Base-by-base conservation (phyloP, 2,888 invertebrate species). In the Orthosia cruda region DNA sequence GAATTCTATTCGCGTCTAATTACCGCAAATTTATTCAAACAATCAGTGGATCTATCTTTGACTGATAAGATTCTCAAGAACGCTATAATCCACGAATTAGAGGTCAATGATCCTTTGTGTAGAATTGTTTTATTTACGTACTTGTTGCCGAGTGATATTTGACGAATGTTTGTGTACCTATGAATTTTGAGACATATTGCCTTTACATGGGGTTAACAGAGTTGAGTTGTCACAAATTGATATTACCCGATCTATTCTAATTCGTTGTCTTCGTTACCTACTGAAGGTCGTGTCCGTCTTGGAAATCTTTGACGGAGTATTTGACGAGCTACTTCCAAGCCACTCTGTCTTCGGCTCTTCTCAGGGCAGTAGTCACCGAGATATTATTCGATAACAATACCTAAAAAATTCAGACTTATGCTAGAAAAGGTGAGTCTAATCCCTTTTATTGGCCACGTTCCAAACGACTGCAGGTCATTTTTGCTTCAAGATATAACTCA, bases 21-120 rank as follows among this genome's bases (percentile, higher is more conserved):
- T 87, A 73, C 57, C 52, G 57, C 47, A 74, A 77, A 84, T 87
- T 80, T 80, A 84, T 80, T 70, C 76, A 52, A 71, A 72, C 70
- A 66, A 87, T 84, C 84, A 68, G 65, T 7, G 49, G 32, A 84
- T 74, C 54, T 86, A 80, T 83, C 80, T 87, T 86, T 84, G 72
- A 74, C 87, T 73, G 87, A 84, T 84, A 84, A 84, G 77, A 67
- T 65, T 80, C 55, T 71, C 40, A 73, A 61, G 58, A 63, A 76
- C 73, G 12, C 70, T 57, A 18, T 73, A 80, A 70, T 86, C 65
- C 47, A 16, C n/a, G 23, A 71, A 57, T 69, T 64, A 26, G 20
- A 76, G 77, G 76, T 68, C 72, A 59, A 18, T 71, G 87, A 74
- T 70, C 85, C 20, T 67, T 18, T 52, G 23, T 32, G 54, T 7